A percentile compares a stretch with the other conserved stretches of the same genome.
Evolutionary conservation across 2,888 invertebrate species (phyloP).

Genomic region (Cyclophora punctaria): DNA sequence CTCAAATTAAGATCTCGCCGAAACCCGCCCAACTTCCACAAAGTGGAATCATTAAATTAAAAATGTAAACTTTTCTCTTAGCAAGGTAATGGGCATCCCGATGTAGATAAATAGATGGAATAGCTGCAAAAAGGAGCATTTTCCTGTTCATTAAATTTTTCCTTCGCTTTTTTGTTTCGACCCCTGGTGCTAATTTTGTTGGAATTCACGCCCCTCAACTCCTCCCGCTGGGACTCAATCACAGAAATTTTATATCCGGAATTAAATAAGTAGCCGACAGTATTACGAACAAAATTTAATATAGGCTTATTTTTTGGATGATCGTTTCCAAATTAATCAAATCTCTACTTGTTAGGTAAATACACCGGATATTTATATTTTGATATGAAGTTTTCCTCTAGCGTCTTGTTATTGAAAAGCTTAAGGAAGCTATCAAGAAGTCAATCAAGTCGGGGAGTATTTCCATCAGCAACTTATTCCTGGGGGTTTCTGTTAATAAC

Average conservation of each 20-base stretch:
- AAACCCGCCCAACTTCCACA: conserved; percentile 76
- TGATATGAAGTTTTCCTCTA: no score
- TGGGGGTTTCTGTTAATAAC: conserved; percentile 66
- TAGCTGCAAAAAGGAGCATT: conserved; percentile 76
- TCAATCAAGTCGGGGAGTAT: conserved; percentile 58
- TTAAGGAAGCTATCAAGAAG: conserved; percentile 29
- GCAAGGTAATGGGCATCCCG: conserved; percentile 76
- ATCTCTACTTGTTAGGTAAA: conserved; percentile 11
- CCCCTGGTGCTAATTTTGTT: conserved; percentile 77
- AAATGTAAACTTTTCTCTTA: conserved; percentile 77
- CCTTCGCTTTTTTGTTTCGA: conserved; percentile 75
- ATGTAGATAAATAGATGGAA: conserved; percentile 77
- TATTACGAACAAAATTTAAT: conserved; percentile 69
- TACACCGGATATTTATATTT: conserved; percentile 4
- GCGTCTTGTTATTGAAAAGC: conserved; percentile 12
- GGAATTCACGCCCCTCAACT: conserved; percentile 75
- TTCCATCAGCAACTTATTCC: conserved; percentile 66
- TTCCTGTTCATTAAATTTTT: conserved; percentile 78
- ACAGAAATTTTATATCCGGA: conserved; percentile 77
- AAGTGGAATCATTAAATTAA: conserved; percentile 78
- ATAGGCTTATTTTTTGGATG: conserved; percentile 63
- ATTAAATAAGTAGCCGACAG: conserved; percentile 74
- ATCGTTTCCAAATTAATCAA: conserved; percentile 28
- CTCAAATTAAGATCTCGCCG: conserved; percentile 75
- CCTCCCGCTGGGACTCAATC: conserved; percentile 74